phyloP scores from a whole-genome alignment of 2,888 invertebrate genomes.

The Drosophila monieri region DNA sequence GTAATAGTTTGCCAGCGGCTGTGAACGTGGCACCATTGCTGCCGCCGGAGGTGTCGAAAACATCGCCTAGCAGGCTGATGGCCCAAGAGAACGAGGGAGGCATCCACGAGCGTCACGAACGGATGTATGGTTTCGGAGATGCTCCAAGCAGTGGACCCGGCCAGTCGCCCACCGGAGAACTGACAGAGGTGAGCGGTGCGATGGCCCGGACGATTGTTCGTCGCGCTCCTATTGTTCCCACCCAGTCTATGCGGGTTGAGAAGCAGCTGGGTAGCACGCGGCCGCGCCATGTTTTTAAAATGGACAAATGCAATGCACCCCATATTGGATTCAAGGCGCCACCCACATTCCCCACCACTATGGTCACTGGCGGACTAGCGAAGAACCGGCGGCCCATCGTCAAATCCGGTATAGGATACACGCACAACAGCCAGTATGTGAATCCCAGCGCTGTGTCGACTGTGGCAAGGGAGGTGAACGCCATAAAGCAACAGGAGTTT shows the following conservation, averaged over 20 bases:
- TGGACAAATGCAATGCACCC: conserved; percentile 52
- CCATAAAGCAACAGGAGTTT: conserved; percentile 41
- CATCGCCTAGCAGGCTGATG: conserved; percentile 57
- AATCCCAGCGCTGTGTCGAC: conserved; percentile 56
- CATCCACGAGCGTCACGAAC: conserved; percentile 48
- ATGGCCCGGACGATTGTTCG: not conserved
- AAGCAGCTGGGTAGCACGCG: conserved; percentile 42
- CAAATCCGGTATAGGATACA: conserved; percentile 45
- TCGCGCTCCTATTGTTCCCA: conserved; percentile 62
- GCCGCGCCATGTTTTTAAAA: conserved; percentile 50
- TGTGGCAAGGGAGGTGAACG: conserved; percentile 55
- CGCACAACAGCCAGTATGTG: conserved; percentile 14
- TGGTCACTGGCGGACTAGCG: conserved; percentile 2
- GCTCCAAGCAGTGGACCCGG: conserved; percentile 34
- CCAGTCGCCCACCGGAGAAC: conserved; percentile 21
- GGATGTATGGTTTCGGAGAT: conserved; percentile 14
- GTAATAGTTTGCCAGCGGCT: conserved; percentile 27
- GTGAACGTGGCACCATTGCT: conserved; percentile 52
- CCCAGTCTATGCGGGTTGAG: conserved; percentile 70
- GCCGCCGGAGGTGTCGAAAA: conserved; percentile 46
- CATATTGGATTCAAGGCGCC: conserved; percentile 47
- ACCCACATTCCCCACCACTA: not conserved
- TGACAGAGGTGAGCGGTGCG: not conserved
- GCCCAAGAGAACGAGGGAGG: conserved; percentile 36
- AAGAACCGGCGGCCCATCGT: not conserved